Base-by-base conservation (phyloP, 2,797 vertebrate genomes). In the Xiphorhynchus erythropygius region DNA sequence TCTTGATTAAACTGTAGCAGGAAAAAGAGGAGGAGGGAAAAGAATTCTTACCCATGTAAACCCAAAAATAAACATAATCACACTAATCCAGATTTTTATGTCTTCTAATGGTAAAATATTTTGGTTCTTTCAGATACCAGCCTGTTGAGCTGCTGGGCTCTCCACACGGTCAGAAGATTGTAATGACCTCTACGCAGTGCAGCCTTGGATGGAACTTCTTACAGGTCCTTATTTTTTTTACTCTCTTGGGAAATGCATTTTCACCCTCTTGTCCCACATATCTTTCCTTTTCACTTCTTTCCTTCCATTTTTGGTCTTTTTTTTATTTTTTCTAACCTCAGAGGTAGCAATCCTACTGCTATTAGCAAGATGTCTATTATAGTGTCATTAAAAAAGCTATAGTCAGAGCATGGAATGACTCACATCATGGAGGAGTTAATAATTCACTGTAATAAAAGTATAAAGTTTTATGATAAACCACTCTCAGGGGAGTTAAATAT, bases 391-490 rank as follows among this genome's bases (percentile, higher is more conserved):
- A 98, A 98, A 98, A 97, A 98, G 97, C 97, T 97, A 97, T 98
- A 98, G 97, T 97, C 97, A 95, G 97, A 97, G 95, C 97, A 80
- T 97, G 97, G 97, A 98, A 98, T 98, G 98, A 98, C 98, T 98
- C 98, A 98, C 98, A 98, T 98, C 98, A 98, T 97, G 97, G 97
- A 98, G 97, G 97, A 98, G 98, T 98, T 98, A 98, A 98, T 98
- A 98, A 98, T 98, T 98, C 98, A 98, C 97, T 97, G 97, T 98
- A 98, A 98, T 98, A 98, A 98, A 98, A 98, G 97, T 98, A 98
- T 98, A 98, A 98, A 98, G 98, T 98, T 98, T 98, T 98, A 98
- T 98, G 98, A 98, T 98, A 98, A 98, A 98, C 97, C 98, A 98
- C 98, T 98, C 98, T 98, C 98, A 97, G 95, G 98, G 97, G 98